Evolutionary conservation across 2,113 vertebrate species (phyloP).

Genomic region (Lynx canadensis): DNA sequence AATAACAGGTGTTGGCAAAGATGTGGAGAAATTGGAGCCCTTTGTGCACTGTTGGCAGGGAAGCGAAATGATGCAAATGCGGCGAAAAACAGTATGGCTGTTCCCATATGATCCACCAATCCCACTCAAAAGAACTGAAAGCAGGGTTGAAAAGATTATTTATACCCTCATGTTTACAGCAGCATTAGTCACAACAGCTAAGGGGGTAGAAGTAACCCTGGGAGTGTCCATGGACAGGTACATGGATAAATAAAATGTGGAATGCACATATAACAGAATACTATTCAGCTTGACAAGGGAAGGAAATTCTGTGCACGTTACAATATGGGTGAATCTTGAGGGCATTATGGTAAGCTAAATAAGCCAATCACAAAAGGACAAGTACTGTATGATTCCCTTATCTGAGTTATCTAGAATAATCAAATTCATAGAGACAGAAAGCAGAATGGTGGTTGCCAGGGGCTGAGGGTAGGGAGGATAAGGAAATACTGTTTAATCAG

Average conservation of each 20-base stretch:
- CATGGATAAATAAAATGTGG: not conserved
- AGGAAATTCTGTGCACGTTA: not conserved
- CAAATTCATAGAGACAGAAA: conserved; percentile 18
- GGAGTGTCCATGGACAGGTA: not conserved
- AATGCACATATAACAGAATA: not conserved
- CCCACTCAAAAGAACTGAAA: not conserved
- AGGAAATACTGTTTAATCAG: not conserved
- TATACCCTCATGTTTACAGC: not conserved
- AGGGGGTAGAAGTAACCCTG: not conserved
- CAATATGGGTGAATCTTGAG: not conserved
- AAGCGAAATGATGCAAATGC: not conserved
- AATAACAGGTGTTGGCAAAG: not conserved
- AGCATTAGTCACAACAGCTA: not conserved
- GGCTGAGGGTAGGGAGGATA: not conserved
- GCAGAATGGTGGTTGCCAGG: not conserved
- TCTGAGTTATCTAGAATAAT: not conserved
- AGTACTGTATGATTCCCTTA: not conserved
- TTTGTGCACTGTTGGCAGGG: not conserved
- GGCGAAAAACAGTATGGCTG: not conserved
- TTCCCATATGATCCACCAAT: not conserved
- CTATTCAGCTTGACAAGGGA: not conserved
- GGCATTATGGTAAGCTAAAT: not conserved
- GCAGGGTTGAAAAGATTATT: not conserved
- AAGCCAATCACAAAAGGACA: not conserved
- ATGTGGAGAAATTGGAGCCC: not conserved